A percentile compares a stretch with the other conserved stretches of the same genome.
These are phyloP conservation scores for Drosophila orosa DNA, from an alignment of 1,140 invertebrate genomes.

Conservation along the genomic window DNA sequence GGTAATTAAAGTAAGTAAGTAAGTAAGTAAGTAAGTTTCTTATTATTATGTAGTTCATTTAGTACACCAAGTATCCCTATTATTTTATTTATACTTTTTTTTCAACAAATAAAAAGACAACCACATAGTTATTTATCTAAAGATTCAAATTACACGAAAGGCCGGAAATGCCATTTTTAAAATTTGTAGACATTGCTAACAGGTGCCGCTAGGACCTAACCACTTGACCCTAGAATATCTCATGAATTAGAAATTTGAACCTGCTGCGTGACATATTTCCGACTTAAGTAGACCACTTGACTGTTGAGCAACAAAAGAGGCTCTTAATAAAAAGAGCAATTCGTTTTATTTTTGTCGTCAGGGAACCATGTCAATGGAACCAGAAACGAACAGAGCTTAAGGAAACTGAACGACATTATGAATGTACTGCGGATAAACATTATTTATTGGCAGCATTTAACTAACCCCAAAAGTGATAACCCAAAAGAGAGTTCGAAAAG, in stretches of 20 bases:
- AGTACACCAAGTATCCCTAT: neutral
- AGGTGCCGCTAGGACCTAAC: neutral
- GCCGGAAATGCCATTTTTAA: constrained; percentile 16
- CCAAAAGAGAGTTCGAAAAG: constrained; percentile 28
- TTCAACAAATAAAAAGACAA: neutral
- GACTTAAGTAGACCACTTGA: constrained; percentile 32
- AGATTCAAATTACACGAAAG: neutral
- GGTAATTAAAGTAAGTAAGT: too few species aligned
- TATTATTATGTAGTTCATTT: too few species aligned
- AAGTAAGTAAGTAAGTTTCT: too few species aligned
- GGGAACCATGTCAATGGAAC: constrained; percentile 5
- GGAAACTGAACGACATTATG: constrained; percentile 4
- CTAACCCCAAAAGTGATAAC: constrained; percentile 27
- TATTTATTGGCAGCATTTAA: constrained; percentile 44
- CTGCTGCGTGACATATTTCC: constrained; percentile 14
- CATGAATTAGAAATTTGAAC: constrained; percentile 50
- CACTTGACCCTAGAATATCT: constrained; percentile 30
- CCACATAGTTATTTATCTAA: neutral
- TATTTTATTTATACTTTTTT: neutral
- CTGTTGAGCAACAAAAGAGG: neutral
- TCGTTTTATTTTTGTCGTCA: constrained; percentile 9
- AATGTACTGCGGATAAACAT: constrained; percentile 30
- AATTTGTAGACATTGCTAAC: neutral
- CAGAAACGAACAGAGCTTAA: neutral
- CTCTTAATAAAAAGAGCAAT: neutral